Evolutionary conservation across 2,113 vertebrate genomes (phyloP).

Genomic region (Poicephalus gulielmi): DNA sequence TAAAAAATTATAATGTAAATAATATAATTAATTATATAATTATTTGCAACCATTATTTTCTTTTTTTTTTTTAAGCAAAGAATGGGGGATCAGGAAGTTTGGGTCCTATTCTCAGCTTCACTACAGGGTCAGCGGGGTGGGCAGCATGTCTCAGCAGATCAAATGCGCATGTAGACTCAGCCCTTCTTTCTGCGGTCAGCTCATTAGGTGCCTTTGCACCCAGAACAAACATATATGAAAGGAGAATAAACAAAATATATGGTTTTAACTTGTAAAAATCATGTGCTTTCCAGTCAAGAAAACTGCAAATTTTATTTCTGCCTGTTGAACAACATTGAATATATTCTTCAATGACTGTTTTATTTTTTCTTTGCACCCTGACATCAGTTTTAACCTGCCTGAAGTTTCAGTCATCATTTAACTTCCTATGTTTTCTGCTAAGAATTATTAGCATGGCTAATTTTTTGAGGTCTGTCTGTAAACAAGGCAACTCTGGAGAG

Average conservation of each 20-base stretch:
- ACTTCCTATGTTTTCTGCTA: not conserved
- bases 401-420: not conserved
- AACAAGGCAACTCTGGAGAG: not conserved
- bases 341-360: not conserved
- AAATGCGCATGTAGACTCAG: not conserved
- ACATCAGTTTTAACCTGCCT: not conserved
- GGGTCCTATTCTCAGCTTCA: not conserved
- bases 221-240: not conserved
- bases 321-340: rapidly evolving
- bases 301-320: not conserved
- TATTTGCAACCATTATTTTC: not conserved
- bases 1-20: not conserved
- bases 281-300: not conserved
- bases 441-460: not conserved
- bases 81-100: not conserved
- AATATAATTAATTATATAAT: not conserved
- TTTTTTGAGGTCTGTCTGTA: not conserved
- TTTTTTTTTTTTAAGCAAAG: not conserved
- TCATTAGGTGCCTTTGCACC: not conserved
- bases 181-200: not conserved
- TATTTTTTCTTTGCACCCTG: not conserved
- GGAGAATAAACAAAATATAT: not conserved
- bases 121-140: not conserved
- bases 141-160: not conserved
- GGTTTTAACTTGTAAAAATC: not conserved